Conservation (phyloP, 2,113 vertebrate species). For the Ciconia maguari region DNA sequence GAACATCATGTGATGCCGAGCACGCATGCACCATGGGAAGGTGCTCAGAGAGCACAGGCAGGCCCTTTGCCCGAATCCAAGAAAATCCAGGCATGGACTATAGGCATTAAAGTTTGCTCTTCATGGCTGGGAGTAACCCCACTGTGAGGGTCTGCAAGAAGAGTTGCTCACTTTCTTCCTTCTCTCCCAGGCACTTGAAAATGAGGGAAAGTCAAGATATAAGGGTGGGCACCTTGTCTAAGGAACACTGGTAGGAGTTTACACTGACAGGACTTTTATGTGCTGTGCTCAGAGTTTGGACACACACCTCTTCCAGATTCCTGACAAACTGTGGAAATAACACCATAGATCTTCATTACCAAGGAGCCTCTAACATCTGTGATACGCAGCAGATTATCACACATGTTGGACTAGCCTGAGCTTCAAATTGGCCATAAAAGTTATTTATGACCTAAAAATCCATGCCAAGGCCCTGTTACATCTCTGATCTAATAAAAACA, state of each 20-base stretch:
- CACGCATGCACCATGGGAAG: not conserved
- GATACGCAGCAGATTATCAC: not conserved
- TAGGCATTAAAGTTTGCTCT: not conserved
- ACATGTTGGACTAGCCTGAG: not conserved
- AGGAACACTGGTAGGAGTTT: not conserved
- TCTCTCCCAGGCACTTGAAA: not conserved
- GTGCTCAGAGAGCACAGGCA: not conserved
- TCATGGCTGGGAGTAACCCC: not conserved
- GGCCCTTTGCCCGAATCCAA: not conserved
- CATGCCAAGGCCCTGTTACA: not conserved
- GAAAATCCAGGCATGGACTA: not conserved
- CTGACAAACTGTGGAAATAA: not conserved
- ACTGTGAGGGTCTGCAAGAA: not conserved
- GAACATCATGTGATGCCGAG: not conserved
- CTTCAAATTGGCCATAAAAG: not conserved
- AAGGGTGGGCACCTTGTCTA: not conserved
- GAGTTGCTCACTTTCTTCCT: accelerated
- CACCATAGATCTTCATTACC: not conserved
- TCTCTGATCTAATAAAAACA: not conserved
- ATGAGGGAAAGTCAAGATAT: not conserved
- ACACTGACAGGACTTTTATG: not conserved
- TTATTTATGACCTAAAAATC: not conserved
- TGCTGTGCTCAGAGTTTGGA: too few species aligned
- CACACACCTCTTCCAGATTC: not conserved
- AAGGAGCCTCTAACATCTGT: not conserved